Percentiles rank a stretch among this genome's conserved stretches.
Conservation (phyloP, 2,113 vertebrate species). For the Oplegnathus fasciatus region DNA sequence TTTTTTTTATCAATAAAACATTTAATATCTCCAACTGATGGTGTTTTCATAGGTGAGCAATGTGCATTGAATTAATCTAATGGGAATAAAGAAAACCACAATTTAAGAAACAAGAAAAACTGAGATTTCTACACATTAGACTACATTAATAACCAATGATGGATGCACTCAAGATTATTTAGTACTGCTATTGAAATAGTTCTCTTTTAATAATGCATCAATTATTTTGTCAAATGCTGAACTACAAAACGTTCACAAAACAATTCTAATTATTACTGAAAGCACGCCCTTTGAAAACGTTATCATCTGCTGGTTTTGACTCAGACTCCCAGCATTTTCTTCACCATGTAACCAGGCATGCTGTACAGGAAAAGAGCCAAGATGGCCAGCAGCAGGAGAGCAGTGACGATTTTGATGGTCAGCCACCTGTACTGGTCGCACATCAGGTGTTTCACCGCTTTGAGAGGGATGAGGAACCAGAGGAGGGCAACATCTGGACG, state of each 20-base stretch:
- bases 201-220: background rate
- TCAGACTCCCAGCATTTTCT: slow-evolving; percentile 89
- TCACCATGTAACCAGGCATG: slow-evolving; percentile 97
- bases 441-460: slow-evolving; percentile 94
- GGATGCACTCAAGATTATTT: slow-evolving; percentile 2
- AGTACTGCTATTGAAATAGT: background rate
- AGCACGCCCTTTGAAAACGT: slow-evolving; percentile 8
- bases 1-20: background rate
- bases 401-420: slow-evolving; percentile 93
- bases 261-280: slow-evolving; percentile 29
- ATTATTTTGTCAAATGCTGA: slow-evolving; percentile 22
- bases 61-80: background rate
- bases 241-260: slow-evolving; percentile 23
- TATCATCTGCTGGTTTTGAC: background rate
- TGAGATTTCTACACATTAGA: slow-evolving; percentile 36
- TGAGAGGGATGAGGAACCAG: slow-evolving; percentile 96
- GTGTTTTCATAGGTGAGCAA: background rate
- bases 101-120: slow-evolving; percentile 23
- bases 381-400: slow-evolving; percentile 89
- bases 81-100: background rate
- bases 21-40: background rate
- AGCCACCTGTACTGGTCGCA: slow-evolving; percentile 97
- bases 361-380: slow-evolving; percentile 94
- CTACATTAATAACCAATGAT: slow-evolving; percentile 21
- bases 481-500: slow-evolving; percentile 94